These are phyloP conservation scores for Leptoteleia sp. DNA, from an alignment of 1,140 invertebrate species.

Conservation along the genomic window DNA sequence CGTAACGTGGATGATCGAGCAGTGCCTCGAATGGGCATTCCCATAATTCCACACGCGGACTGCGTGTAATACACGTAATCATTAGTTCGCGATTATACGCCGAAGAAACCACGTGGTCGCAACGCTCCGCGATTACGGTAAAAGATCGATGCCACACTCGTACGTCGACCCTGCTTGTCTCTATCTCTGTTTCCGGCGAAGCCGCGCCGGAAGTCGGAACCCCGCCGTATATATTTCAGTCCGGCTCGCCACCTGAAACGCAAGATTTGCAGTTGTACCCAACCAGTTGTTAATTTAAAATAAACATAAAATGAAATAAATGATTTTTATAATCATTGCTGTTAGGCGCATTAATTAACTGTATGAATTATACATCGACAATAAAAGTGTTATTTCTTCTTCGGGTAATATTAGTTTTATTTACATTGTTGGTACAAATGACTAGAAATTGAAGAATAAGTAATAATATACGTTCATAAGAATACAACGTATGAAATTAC, in stretches of 20 bases:
- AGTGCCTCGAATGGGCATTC: conserved; percentile 46
- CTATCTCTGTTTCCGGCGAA: conserved; percentile 62
- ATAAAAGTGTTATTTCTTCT: no score
- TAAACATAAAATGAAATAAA: no score
- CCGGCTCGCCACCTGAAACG: conserved; percentile 8
- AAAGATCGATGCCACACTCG: conserved; percentile 63
- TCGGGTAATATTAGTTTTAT: no score
- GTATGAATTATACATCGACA: no score
- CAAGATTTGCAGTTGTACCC: conserved; percentile 4
- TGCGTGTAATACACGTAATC: conserved; percentile 56
- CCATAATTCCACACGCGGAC: conserved; percentile 56
- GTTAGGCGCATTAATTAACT: no score
- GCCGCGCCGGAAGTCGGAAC: conserved; percentile 55
- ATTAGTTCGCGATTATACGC: conserved; percentile 62
- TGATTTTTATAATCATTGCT: no score
- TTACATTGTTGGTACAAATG: no score
- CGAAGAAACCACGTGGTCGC: conserved; percentile 60
- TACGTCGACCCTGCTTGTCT: conserved; percentile 64
- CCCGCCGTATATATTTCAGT: conserved; percentile 41
- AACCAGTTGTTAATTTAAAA: conserved; percentile 5
- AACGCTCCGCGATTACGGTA: conserved; percentile 49
- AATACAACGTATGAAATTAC: no score
- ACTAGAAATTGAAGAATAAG: no score
- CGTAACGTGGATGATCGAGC: conserved; percentile 32
- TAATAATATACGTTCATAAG: no score